A percentile compares a stretch with the other conserved stretches of the same genome.
Evolutionary conservation across 2,888 invertebrate species (phyloP).

Genomic region (Ditula angustiorana): DNA sequence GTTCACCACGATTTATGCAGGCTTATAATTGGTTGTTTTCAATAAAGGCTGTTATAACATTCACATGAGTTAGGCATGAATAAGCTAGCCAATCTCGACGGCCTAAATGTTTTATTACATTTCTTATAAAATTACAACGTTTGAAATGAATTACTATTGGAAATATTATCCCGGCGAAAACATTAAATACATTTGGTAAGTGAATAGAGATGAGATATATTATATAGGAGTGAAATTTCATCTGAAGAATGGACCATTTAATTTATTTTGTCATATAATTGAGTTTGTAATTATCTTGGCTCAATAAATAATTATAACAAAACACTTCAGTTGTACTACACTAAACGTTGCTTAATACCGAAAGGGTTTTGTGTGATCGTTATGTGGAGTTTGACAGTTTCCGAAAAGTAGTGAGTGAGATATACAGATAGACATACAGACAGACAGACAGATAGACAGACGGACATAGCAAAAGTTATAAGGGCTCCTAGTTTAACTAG

Average conservation of each 20-base stretch:
- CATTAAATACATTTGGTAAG: slow-evolving; percentile 41
- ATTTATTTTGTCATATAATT: slow-evolving; percentile 41
- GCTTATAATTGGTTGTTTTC: too few species aligned
- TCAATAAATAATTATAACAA: slow-evolving; percentile 21
- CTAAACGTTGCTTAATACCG: background rate
- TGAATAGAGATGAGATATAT: slow-evolving; percentile 46
- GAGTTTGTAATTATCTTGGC: slow-evolving; percentile 28
- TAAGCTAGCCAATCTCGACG: background rate
- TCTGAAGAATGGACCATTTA: slow-evolving; percentile 44
- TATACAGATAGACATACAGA: too few species aligned
- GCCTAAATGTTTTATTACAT: slow-evolving; percentile 7
- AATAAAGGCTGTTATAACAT: too few species aligned
- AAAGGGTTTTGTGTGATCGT: background rate
- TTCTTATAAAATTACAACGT: slow-evolving; percentile 8
- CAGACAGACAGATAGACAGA: too few species aligned
- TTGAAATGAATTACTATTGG: slow-evolving; percentile 15
- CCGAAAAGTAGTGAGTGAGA: too few species aligned
- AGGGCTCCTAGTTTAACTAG: too few species aligned
- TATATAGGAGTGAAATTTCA: slow-evolving; percentile 26
- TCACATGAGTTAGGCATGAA: too few species aligned
- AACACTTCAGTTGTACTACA: slow-evolving; percentile 10
- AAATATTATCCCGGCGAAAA: slow-evolving; percentile 23
- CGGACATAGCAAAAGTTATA: too few species aligned
- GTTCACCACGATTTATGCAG: too few species aligned
- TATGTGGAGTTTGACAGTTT: background rate